Conservation (phyloP, 2,113 vertebrate species). For the Brachirus orientalis region DNA sequence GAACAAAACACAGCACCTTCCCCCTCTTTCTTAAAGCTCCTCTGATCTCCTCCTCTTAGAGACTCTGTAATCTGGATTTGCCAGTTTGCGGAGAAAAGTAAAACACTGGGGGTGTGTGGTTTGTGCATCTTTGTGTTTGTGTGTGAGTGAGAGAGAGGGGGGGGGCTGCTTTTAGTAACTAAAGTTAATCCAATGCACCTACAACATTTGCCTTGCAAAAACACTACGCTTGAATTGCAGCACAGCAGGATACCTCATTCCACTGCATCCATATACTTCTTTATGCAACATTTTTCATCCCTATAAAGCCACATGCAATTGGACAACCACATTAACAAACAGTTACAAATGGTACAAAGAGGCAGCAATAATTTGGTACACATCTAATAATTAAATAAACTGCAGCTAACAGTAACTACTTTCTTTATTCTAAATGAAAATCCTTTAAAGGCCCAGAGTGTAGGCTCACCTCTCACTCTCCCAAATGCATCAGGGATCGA, state of each 20-base stretch:
- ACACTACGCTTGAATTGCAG: background rate
- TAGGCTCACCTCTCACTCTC: too few species aligned
- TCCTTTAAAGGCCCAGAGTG: too few species aligned
- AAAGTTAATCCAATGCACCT: constrained; percentile 55
- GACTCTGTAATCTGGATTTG: constrained; percentile 71
- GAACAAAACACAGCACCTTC: constrained; percentile 36
- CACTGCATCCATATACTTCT: constrained; percentile 12
- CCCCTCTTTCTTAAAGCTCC: constrained; percentile 53
- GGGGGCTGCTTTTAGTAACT: constrained; percentile 30
- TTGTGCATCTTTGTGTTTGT: constrained; percentile 14
- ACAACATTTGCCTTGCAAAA: constrained; percentile 54
- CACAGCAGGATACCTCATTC: constrained; percentile 15
- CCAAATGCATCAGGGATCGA: too few species aligned
- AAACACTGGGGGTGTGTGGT: constrained; percentile 23
- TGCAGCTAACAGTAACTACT: too few species aligned
- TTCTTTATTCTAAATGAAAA: too few species aligned
- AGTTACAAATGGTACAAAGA: background rate
- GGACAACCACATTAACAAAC: background rate
- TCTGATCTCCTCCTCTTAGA: constrained; percentile 63
- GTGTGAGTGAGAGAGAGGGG: background rate
- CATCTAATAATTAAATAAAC: too few species aligned
- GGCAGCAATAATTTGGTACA: too few species aligned
- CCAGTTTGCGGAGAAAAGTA: constrained; percentile 51
- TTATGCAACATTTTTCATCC: too few species aligned
- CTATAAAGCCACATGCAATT: background rate